These are phyloP conservation scores for Esperia sulphurella DNA, from an alignment of 2,888 invertebrate genomes.

Conservation along the genomic window DNA sequence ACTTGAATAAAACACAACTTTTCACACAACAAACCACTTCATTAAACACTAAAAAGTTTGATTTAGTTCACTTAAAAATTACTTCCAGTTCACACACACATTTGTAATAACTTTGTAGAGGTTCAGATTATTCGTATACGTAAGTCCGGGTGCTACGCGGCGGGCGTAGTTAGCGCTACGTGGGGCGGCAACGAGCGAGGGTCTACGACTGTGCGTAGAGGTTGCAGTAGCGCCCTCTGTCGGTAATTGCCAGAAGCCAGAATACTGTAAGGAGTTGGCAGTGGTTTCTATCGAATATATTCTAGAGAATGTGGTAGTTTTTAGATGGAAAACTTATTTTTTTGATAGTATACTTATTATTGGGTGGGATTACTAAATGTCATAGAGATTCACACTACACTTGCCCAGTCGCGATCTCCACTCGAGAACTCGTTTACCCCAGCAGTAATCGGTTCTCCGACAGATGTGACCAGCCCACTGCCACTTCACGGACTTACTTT, in stretches of 20 bases:
- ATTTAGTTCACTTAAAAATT: not conserved
- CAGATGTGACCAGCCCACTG: too few species aligned
- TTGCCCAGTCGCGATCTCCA: too few species aligned
- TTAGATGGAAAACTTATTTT: not conserved
- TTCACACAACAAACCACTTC: not conserved
- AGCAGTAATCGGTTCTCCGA: too few species aligned
- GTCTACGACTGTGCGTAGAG: conserved; percentile 40
- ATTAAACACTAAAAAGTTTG: not conserved
- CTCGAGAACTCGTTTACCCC: too few species aligned
- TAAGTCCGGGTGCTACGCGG: conserved; percentile 16
- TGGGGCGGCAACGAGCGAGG: conserved; percentile 27
- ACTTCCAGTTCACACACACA: not conserved
- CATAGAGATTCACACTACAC: too few species aligned
- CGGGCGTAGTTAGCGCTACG: conserved; percentile 19
- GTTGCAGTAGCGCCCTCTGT: conserved; percentile 25
- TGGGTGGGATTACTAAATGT: too few species aligned
- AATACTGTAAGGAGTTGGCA: not conserved
- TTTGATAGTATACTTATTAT: too few species aligned
- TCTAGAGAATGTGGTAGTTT: not conserved
- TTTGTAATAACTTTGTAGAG: not conserved
- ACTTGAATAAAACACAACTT: not conserved
- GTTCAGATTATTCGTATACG: conserved; percentile 14
- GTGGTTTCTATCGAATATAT: not conserved
- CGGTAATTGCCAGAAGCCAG: not conserved
- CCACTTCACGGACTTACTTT: too few species aligned